Base-by-base conservation (phyloP, 2,113 vertebrate genomes). In the Solenodon paradoxus region DNA sequence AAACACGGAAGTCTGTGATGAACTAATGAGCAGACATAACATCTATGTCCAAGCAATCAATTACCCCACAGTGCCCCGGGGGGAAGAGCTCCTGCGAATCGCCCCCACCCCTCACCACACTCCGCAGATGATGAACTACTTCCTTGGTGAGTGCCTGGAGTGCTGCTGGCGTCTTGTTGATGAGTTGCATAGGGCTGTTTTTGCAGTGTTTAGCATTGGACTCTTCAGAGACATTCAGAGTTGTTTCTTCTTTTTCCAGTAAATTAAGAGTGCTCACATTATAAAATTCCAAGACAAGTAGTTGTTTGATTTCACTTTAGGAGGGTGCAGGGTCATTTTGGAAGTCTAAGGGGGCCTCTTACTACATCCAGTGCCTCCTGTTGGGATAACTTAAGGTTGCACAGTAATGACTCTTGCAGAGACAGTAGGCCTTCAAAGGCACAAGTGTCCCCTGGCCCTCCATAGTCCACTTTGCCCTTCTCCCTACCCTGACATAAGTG, bases 31-130 rank as follows among this genome's bases (percentile, higher is more conserved):
- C 93, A 98, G 98, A 80, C 98, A 99, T 94, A 99, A 99, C 97
- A 99, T 99, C 97, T 99, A 99, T 0, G 99, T 99, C 77, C 99
- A 99, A 95, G 99, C 99, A 47, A 99, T 99, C 97, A 99, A 99
- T 94, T 99, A 99, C 95, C 99, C 99, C 0, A 99, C 99, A 0
- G 99, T 99, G 20, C 98, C 99, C 9, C 98, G 98, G 1, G 99
- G 99, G 47, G 99, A 99, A 9, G 99, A 99, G 96, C 99, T 99
- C 40, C 98, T 99, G 69, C 99, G 99, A 30, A 99, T 99, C 5
- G 99, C 99, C 7, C 99, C 99, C 9, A 99, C 99, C 0, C 99
- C 99, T 12, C 99, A 99, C 92, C 99, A 99, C 98, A 99, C 99
- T 0, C 99, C 99, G 0, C 99, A 99, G 98, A 99, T 99, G 99